A percentile compares a stretch with the other conserved stretches of the same genome.
Conservation (phyloP, 2,113 vertebrate genomes). For the Anguilla japonica region DNA sequence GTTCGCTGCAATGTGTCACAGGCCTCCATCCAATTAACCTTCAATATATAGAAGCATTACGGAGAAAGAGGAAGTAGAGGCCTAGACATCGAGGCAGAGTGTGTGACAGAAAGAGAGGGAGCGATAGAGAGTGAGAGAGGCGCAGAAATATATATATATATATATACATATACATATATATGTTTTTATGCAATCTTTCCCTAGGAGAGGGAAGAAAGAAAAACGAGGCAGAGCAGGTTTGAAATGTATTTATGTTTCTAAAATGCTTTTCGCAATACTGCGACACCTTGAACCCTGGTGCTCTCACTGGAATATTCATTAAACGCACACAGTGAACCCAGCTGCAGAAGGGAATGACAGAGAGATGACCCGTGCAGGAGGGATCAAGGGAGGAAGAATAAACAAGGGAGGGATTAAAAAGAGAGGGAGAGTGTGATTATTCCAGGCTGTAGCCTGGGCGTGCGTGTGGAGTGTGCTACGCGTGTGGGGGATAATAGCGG, state of each 20-base stretch:
- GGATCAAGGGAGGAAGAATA: not conserved
- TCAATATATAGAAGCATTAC: not conserved
- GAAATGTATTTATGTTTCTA: too few species aligned
- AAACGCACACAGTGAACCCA: too few species aligned
- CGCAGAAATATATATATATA: not conserved
- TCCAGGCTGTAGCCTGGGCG: too few species aligned
- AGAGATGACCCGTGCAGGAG: not conserved
- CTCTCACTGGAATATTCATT: too few species aligned
- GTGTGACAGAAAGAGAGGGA: not conserved
- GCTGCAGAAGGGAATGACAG: too few species aligned
- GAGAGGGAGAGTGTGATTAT: not conserved
- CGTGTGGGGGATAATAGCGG: too few species aligned
- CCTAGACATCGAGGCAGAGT: not conserved
- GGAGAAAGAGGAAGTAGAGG: not conserved
- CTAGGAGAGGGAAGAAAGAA: not conserved
- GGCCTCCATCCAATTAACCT: slow-evolving; percentile 1
- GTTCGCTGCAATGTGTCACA: not conserved
- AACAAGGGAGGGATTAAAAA: not conserved
- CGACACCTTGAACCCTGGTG: too few species aligned
- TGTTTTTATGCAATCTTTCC: not conserved
- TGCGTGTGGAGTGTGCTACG: too few species aligned
- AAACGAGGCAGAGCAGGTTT: not conserved
- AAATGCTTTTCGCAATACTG: too few species aligned
- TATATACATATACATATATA: not conserved
- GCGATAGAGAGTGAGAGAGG: not conserved